Evolutionary conservation across 2,113 vertebrate species (phyloP).

Genomic region (Centropus unirufus): DNA sequence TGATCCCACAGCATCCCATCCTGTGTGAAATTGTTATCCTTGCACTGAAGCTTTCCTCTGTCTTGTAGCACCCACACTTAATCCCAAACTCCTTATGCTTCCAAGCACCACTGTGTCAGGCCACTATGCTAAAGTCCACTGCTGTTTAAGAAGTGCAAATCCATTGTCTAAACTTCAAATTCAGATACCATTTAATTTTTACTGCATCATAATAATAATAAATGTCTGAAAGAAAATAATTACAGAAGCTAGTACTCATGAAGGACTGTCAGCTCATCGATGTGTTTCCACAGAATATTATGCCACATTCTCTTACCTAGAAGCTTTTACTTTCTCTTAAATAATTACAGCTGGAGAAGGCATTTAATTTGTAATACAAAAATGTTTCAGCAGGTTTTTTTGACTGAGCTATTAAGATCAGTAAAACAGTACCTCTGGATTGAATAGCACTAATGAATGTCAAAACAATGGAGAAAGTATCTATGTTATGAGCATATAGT

Average conservation of each 20-base stretch:
- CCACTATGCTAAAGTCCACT: neutral
- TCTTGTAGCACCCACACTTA: neutral
- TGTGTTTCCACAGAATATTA: neutral
- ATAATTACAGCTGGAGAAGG: neutral
- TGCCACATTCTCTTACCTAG: neutral
- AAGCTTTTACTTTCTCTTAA: conserved; percentile 14
- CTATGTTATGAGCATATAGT: neutral
- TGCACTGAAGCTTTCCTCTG: neutral
- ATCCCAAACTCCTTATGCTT: neutral
- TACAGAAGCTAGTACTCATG: neutral
- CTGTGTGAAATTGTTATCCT: neutral
- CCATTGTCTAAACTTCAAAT: neutral
- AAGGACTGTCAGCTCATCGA: neutral
- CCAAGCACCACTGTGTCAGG: neutral
- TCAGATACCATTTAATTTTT: neutral
- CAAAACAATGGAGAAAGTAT: neutral
- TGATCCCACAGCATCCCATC: neutral
- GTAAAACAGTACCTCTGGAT: neutral
- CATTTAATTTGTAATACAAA: neutral
- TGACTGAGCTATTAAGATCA: neutral
- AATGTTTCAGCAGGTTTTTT: neutral
- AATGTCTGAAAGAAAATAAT: neutral
- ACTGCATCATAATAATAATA: neutral
- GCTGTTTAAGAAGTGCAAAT: neutral
- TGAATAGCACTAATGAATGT: neutral